Conservation (phyloP, 2,797 vertebrate genomes). For the Fistularia tabacaria region DNA sequence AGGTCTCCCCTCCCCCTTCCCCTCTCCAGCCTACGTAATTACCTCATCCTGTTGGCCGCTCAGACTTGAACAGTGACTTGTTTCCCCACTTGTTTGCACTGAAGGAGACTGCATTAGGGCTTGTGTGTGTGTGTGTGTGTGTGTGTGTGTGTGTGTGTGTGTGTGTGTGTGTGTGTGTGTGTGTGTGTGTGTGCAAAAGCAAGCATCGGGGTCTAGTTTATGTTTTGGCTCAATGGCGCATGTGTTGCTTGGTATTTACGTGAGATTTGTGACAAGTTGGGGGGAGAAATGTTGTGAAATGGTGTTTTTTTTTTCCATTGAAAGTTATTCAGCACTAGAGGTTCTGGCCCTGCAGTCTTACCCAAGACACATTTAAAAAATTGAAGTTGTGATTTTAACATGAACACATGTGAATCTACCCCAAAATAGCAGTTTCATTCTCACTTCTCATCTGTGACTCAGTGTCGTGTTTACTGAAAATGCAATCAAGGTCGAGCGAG, state of each 20-base stretch:
- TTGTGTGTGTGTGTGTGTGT: background rate
- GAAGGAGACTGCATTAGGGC: background rate
- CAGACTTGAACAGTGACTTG: slow-evolving; percentile 61
- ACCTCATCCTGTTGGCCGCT: slow-evolving; percentile 71
- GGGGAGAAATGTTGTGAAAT: background rate
- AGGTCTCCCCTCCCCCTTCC: slow-evolving; percentile 75
- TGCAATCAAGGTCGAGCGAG: too few species aligned
- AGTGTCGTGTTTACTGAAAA: too few species aligned
- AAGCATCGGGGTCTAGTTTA: background rate
- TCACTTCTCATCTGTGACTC: too few species aligned
- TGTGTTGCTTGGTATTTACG: background rate
- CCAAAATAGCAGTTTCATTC: too few species aligned
- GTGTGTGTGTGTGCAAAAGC: too few species aligned
- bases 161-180: too few species aligned
- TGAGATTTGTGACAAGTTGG: background rate
- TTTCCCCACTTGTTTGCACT: slow-evolving; percentile 26
- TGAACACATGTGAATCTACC: too few species aligned
- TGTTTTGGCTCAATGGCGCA: background rate
- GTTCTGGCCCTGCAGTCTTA: too few species aligned
- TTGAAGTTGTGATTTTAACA: too few species aligned
- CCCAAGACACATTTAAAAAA: too few species aligned
- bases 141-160: too few species aligned
- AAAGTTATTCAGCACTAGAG: too few species aligned
- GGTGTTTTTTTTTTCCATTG: background rate
- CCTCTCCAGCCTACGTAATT: slow-evolving; percentile 67